A percentile compares a stretch with the other conserved stretches of the same genome.
phyloP scores from a whole-genome alignment of 2,888 invertebrate species.

The Megastigmus dorsalis region DNA sequence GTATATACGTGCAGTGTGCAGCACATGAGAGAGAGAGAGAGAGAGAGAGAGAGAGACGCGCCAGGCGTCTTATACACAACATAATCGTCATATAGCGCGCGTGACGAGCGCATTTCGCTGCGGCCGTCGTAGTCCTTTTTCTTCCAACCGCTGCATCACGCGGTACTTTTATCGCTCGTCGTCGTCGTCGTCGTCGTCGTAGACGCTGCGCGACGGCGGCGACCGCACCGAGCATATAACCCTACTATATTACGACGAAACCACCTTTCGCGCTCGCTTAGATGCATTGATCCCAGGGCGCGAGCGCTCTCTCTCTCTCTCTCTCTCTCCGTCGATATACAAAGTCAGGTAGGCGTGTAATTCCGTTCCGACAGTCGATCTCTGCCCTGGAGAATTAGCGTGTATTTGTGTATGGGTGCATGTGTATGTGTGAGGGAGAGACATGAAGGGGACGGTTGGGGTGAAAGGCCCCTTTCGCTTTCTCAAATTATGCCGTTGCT shows the following conservation, averaged over 20 bases:
- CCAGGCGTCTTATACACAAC: too few relatives aligned
- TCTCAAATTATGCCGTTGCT: slow-evolving; percentile 45
- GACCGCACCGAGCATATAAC: neutral
- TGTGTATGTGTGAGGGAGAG: too few relatives aligned
- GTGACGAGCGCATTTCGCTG: slow-evolving; percentile 17
- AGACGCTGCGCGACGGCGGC: too few relatives aligned
- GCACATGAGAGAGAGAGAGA: too few relatives aligned
- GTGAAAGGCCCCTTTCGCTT: slow-evolving; percentile 26
- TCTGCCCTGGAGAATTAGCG: slow-evolving; percentile 21
- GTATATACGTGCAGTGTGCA: too few relatives aligned
- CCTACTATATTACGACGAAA: too few relatives aligned
- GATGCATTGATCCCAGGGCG: slow-evolving; percentile 46
- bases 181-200: too few relatives aligned
- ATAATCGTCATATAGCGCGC: too few relatives aligned
- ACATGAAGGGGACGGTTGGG: neutral
- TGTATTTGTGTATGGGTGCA: too few relatives aligned
- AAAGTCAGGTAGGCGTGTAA: slow-evolving; percentile 46
- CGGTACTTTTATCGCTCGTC: slow-evolving; percentile 36
- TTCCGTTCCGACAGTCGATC: slow-evolving; percentile 48
- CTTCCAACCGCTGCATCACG: neutral
- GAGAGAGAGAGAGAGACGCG: too few relatives aligned
- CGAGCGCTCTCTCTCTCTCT: too few relatives aligned
- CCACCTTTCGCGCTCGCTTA: neutral
- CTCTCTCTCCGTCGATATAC: slow-evolving; percentile 34
- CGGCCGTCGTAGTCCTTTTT: neutral